Evolutionary conservation across 2,888 invertebrate genomes (phyloP).

Genomic region (Drosophila austrosaltans): DNA sequence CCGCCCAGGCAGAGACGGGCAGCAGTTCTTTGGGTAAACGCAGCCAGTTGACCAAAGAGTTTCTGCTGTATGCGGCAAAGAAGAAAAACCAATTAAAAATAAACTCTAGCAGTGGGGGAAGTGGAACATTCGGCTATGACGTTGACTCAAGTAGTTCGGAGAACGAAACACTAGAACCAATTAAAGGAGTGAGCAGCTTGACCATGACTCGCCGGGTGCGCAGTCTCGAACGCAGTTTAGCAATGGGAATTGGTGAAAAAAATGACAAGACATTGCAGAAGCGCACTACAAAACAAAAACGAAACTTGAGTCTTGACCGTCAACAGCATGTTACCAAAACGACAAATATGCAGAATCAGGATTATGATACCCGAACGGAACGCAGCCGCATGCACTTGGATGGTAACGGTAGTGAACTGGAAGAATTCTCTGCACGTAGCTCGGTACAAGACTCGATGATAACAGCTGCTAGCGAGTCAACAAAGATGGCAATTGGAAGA

Average conservation of each 20-base stretch:
- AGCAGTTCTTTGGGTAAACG: slow-evolving; percentile 76
- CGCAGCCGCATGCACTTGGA: slow-evolving; percentile 57
- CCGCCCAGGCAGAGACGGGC: slow-evolving; percentile 35
- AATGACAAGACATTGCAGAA: slow-evolving; percentile 69
- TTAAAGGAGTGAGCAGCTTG: slow-evolving; percentile 53
- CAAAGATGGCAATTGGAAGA: slow-evolving; percentile 82
- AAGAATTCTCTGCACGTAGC: slow-evolving; percentile 62
- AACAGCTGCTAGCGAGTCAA: slow-evolving; percentile 49
- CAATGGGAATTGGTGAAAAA: slow-evolving; percentile 45
- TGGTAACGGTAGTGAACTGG: slow-evolving; percentile 61
- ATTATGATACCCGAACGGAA: slow-evolving; percentile 46
- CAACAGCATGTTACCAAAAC: slow-evolving; percentile 26
- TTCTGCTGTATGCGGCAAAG: slow-evolving; percentile 68
- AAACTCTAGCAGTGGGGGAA: neutral
- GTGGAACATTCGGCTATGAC: slow-evolving; percentile 45
- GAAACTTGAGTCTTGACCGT: slow-evolving; percentile 79
- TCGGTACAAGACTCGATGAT: slow-evolving; percentile 62
- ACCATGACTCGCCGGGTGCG: slow-evolving; percentile 75
- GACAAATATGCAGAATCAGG: slow-evolving; percentile 34
- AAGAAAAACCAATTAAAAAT: slow-evolving; percentile 61
- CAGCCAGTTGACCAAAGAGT: slow-evolving; percentile 77
- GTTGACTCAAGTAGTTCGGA: slow-evolving; percentile 79
- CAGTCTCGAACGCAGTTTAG: slow-evolving; percentile 78
- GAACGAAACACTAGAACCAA: slow-evolving; percentile 61
- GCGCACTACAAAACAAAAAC: slow-evolving; percentile 80